Evolutionary conservation across 92 coral and sea anemone species (phyloP).

Genomic region (Bergia puertoricense): DNA sequence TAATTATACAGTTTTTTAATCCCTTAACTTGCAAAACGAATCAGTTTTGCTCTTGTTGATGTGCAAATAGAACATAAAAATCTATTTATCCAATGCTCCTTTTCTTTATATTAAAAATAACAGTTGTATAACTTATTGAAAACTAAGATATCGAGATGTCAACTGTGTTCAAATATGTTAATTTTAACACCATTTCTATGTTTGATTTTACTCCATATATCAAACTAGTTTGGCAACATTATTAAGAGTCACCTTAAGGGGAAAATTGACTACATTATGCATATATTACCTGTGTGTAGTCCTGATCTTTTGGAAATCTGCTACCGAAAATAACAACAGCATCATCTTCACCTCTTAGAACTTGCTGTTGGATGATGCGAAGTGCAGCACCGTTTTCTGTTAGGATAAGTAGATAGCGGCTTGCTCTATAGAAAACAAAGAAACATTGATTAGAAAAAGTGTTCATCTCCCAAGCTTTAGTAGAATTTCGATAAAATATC

Average conservation of each 20-base stretch:
- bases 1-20: too few species aligned
- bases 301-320: constrained; percentile 88
- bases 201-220: background rate
- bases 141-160: too few species aligned
- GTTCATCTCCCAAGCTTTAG: background rate
- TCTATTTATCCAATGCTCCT: background rate
- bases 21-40: background rate
- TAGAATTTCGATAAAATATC: too few species aligned
- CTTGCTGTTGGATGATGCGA: constrained; percentile 71
- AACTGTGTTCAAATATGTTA: too few species aligned
- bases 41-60: too few species aligned
- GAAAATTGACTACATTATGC: background rate
- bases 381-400: constrained; percentile 89
- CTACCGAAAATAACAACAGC: constrained; percentile 87
- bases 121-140: too few species aligned
- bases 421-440: constrained; percentile 52
- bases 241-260: too few species aligned
- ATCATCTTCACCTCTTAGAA: constrained; percentile 51
- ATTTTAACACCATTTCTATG: too few species aligned
- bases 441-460: background rate
- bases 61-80: too few species aligned
- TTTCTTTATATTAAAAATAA: too few species aligned
- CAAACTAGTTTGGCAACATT: background rate
- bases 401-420: constrained; percentile 81
- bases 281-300: constrained; percentile 78